phyloP scores from a whole-genome alignment of 64 coral and sea anemone genomes.

The Porites australiensis region DNA sequence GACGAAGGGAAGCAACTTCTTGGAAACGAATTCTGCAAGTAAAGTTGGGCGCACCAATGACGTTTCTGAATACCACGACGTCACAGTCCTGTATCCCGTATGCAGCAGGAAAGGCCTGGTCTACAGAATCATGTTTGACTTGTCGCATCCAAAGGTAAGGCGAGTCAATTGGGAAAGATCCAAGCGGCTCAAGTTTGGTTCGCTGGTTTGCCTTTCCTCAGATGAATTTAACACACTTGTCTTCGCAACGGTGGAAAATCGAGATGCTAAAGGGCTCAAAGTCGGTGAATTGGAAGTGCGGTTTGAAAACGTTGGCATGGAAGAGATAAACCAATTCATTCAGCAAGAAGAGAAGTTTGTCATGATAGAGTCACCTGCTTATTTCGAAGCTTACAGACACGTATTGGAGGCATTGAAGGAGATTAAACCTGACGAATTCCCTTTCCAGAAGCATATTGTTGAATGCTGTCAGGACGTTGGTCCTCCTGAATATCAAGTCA shows the following conservation, averaged over 20 bases:
- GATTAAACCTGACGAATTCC: slow-evolving; percentile 48
- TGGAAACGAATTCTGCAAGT: not conserved
- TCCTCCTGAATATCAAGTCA: slow-evolving; percentile 43
- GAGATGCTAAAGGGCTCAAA: slow-evolving; percentile 5
- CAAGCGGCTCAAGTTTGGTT: slow-evolving; percentile 51
- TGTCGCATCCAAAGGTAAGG: slow-evolving; percentile 17
- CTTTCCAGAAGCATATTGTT: slow-evolving; percentile 51
- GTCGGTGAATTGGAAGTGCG: not conserved
- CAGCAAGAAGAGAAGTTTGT: slow-evolving; percentile 61
- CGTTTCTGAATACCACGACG: slow-evolving; percentile 42
- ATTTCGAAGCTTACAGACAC: slow-evolving; percentile 68
- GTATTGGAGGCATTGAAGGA: slow-evolving; percentile 66
- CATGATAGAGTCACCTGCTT: slow-evolving; percentile 54
- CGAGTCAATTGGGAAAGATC: slow-evolving; percentile 57
- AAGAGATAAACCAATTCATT: not conserved
- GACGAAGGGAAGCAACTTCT: not conserved
- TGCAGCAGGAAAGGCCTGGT: slow-evolving; percentile 60
- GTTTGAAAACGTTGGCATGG: slow-evolving; percentile 41
- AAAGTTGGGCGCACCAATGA: slow-evolving; percentile 20
- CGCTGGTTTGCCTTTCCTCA: slow-evolving; percentile 75
- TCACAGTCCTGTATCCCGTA: slow-evolving; percentile 69
- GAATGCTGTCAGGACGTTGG: slow-evolving; percentile 14
- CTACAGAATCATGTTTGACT: slow-evolving; percentile 76
- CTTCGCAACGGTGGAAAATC: slow-evolving; percentile 75
- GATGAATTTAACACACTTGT: slow-evolving; percentile 77